Conservation (phyloP, 2,113 vertebrate species). For the Thunnus thynnus region DNA sequence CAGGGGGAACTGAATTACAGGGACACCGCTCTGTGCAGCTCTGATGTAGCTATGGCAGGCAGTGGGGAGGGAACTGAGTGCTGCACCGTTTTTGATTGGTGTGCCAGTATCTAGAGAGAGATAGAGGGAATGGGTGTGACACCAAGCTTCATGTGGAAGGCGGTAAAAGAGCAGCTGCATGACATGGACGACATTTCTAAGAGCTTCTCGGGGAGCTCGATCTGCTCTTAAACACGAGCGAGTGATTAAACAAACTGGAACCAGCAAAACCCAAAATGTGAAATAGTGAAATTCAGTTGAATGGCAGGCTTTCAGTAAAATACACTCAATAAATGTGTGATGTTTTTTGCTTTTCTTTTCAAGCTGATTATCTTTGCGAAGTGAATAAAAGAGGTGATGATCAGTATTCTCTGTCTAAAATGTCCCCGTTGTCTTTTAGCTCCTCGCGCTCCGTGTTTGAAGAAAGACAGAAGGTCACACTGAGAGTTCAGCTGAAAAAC, state of each 20-base stretch:
- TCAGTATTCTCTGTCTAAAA: constrained; percentile 24
- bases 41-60: constrained; percentile 56
- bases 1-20: constrained; percentile 80
- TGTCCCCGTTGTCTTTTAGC: constrained; percentile 8
- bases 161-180: constrained; percentile 53
- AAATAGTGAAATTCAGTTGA: neutral
- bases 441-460: constrained; percentile 46
- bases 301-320: neutral
- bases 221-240: neutral
- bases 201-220: neutral
- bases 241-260: constrained; percentile 13
- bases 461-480: constrained; percentile 63
- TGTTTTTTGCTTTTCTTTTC: constrained; percentile 9
- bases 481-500: constrained; percentile 59
- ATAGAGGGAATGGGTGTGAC: constrained; percentile 65
- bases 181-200: constrained; percentile 30
- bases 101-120: constrained; percentile 60
- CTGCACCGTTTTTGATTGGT: constrained; percentile 73
- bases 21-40: constrained; percentile 70
- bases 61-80: constrained; percentile 72
- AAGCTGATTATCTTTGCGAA: constrained; percentile 7
- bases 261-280: constrained; percentile 10
- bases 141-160: constrained; percentile 36
- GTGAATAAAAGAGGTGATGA: neutral
- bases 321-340: neutral